These are phyloP conservation scores for Hycleus cichorii DNA, from an alignment of 1,140 invertebrate species.

Conservation along the genomic window DNA sequence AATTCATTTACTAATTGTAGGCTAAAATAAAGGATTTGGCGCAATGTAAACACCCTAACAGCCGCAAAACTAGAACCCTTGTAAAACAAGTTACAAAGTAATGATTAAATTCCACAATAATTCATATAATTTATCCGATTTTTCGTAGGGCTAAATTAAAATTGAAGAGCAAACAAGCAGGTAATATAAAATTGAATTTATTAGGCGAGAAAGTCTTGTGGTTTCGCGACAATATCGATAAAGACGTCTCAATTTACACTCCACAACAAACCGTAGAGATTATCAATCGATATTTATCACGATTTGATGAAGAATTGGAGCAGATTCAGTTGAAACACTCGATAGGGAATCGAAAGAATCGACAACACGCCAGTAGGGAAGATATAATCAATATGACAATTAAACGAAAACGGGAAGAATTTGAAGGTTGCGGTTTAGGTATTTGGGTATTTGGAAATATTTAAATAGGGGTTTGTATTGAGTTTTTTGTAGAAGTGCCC, in stretches of 20 bases:
- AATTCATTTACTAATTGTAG: slow-evolving; percentile 17
- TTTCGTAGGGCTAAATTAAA: slow-evolving; percentile 48
- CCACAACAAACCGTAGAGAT: slow-evolving; percentile 51
- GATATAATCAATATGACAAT: slow-evolving; percentile 65
- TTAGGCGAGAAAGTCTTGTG: slow-evolving; percentile 64
- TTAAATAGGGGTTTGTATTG: neutral
- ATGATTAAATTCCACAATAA: neutral
- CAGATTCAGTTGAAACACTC: slow-evolving; percentile 69
- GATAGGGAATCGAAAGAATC: slow-evolving; percentile 58
- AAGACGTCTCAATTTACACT: slow-evolving; percentile 45
- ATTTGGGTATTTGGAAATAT: slow-evolving; percentile 5
- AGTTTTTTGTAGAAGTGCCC: slow-evolving; percentile 50
- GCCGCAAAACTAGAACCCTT: slow-evolving; percentile 63
- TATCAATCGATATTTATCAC: slow-evolving; percentile 48
- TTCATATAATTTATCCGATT: slow-evolving; percentile 13
- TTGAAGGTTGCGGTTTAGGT: slow-evolving; percentile 64
- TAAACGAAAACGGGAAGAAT: slow-evolving; percentile 61
- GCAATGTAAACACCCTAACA: slow-evolving; percentile 68
- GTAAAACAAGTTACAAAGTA: slow-evolving; percentile 58
- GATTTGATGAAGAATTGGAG: slow-evolving; percentile 69
- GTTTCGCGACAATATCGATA: slow-evolving; percentile 57
- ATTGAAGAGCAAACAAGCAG: slow-evolving; percentile 54
- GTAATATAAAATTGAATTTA: slow-evolving; percentile 61
- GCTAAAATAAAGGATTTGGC: slow-evolving; percentile 44
- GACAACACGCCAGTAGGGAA: slow-evolving; percentile 67